A percentile compares a stretch with the other conserved stretches of the same genome.
Conservation (phyloP, 2,797 vertebrate species). For the Darevskia mixta region DNA sequence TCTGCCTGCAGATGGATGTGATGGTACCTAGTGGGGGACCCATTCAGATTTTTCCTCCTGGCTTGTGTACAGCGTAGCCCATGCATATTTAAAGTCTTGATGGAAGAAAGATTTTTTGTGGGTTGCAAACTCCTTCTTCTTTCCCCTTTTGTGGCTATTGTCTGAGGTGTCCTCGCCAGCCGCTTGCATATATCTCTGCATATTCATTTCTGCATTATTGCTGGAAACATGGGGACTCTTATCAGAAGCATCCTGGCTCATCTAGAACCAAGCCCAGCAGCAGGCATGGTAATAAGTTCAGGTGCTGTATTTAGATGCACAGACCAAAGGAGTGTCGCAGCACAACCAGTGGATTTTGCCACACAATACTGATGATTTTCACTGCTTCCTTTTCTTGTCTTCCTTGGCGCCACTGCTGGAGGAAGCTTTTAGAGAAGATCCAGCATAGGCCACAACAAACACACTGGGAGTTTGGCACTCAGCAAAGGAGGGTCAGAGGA, state of each 20-base stretch:
- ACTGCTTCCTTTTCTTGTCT: slow-evolving; percentile 42
- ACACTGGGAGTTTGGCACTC: not conserved
- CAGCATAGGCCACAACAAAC: slow-evolving; percentile 48
- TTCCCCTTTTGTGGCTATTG: slow-evolving; percentile 11
- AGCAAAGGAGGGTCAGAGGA: fast-evolving
- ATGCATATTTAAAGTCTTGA: slow-evolving; percentile 16
- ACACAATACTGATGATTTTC: slow-evolving; percentile 59
- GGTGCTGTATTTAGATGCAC: slow-evolving; percentile 74
- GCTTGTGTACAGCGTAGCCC: not conserved
- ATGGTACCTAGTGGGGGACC: not conserved
- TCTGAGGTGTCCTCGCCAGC: slow-evolving; percentile 24
- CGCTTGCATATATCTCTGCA: slow-evolving; percentile 5
- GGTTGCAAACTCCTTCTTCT: not conserved
- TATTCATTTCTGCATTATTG: slow-evolving; percentile 28
- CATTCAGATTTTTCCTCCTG: slow-evolving; percentile 20
- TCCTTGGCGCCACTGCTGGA: slow-evolving; percentile 52
- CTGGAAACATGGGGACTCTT: not conserved
- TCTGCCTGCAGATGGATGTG: slow-evolving; percentile 5
- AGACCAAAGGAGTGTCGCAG: slow-evolving; percentile 63
- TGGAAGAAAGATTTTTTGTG: not conserved
- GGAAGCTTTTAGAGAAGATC: slow-evolving; percentile 47
- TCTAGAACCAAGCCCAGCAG: slow-evolving; percentile 48
- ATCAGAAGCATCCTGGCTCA: slow-evolving; percentile 42
- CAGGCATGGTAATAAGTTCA: slow-evolving; percentile 69
- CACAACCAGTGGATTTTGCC: slow-evolving; percentile 68